Evolutionary conservation across 2,888 invertebrate genomes (phyloP).

Genomic region (Agriopis aurantiaria): DNA sequence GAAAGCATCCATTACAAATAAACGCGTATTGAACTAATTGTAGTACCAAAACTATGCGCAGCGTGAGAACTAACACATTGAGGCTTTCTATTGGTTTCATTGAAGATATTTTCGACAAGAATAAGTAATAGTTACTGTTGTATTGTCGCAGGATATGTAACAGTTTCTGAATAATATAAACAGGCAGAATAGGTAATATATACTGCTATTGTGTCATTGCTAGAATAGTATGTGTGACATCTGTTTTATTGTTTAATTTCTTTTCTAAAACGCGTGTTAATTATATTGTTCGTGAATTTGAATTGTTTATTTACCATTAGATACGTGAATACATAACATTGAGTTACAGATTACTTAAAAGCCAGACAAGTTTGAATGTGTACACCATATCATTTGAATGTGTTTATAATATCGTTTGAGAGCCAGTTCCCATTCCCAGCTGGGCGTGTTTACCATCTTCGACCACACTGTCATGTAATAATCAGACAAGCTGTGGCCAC

Average conservation of each 20-base stretch:
- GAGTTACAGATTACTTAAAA: neutral
- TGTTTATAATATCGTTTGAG: no score
- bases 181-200: neutral
- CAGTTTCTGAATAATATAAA: neutral
- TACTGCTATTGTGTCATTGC: constrained; percentile 8
- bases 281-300: neutral
- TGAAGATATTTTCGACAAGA: constrained; percentile 11
- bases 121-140: neutral
- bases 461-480: neutral
- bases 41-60: constrained; percentile 14
- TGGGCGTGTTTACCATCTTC: no score
- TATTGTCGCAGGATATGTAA: neutral
- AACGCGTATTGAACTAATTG: constrained; percentile 20
- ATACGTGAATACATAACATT: neutral
- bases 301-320: neutral
- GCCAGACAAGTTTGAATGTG: neutral
- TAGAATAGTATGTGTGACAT: neutral
- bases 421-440: no score
- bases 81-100: constrained; percentile 26
- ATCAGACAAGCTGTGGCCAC: neutral
- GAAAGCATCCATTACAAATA: constrained; percentile 11
- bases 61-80: constrained; percentile 10
- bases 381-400: no score
- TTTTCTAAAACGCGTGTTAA: neutral
- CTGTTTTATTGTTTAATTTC: neutral